phyloP scores from a whole-genome alignment of 1,140 invertebrate species.

The Solenopsis invicta region DNA sequence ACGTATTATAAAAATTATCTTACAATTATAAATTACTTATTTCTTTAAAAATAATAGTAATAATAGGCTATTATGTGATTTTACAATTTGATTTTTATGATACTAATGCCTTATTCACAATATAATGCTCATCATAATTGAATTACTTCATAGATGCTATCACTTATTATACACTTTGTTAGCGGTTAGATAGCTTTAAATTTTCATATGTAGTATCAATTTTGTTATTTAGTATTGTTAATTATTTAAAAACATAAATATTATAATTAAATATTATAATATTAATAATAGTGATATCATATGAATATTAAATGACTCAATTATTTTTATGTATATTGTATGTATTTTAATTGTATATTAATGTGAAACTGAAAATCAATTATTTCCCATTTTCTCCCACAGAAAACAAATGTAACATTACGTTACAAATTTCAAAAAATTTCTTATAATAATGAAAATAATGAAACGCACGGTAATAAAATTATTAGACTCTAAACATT shows the following conservation, averaged over 20 bases:
- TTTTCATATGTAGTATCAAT: neutral
- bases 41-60: neutral
- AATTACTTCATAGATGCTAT: neutral
- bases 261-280: no score
- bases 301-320: neutral
- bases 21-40: neutral
- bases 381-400: neutral
- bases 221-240: neutral
- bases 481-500: neutral
- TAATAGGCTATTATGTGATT: neutral
- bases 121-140: slow-evolving; percentile 20
- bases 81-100: slow-evolving; percentile 2
- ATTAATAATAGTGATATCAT: neutral
- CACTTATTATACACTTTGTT: neutral
- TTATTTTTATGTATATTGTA: neutral
- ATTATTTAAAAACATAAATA: slow-evolving; percentile 1
- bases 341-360: neutral
- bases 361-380: neutral
- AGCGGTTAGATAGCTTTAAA: neutral
- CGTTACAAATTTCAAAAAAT: neutral
- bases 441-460: neutral
- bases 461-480: neutral
- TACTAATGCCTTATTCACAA: neutral
- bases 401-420: neutral
- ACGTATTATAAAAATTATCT: neutral